These are phyloP conservation scores for Melanostigma gelatinosum DNA, from an alignment of 2,113 vertebrate species.

Conservation along the genomic window DNA sequence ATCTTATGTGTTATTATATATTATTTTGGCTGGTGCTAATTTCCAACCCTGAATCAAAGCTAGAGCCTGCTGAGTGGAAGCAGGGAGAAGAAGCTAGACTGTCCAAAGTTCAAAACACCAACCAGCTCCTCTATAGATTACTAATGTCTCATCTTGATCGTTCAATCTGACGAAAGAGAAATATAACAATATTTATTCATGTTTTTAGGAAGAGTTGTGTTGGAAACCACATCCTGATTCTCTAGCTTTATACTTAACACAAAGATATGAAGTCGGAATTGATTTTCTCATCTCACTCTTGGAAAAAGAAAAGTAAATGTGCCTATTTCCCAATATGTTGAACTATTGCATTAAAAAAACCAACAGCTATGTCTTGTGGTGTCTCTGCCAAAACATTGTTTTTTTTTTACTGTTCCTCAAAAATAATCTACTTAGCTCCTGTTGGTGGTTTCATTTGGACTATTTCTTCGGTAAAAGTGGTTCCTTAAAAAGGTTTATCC, in stretches of 20 bases:
- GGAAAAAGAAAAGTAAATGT: not conserved
- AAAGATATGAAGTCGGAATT: not conserved
- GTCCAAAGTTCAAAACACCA: too few species aligned
- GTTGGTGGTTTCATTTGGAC: not conserved
- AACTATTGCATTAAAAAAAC: too few species aligned
- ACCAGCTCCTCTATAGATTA: too few species aligned
- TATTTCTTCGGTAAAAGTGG: not conserved
- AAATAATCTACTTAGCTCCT: not conserved
- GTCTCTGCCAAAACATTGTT: too few species aligned
- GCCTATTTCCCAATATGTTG: not conserved
- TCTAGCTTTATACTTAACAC: not conserved
- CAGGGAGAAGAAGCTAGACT: too few species aligned
- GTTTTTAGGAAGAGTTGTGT: not conserved
- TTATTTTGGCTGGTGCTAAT: too few species aligned
- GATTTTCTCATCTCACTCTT: not conserved
- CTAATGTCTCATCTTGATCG: too few species aligned
- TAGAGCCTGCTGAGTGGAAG: too few species aligned
- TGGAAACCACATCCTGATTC: not conserved
- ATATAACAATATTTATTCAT: not conserved
- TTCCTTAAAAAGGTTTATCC: too few species aligned
- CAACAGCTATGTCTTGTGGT: not conserved
- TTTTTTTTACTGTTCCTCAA: not conserved
- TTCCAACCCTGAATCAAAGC: too few species aligned
- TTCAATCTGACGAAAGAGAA: not conserved
- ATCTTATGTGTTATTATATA: too few species aligned